A percentile compares a stretch with the other conserved stretches of the same genome.
Evolutionary conservation across 1,140 invertebrate species (phyloP).

Genomic region (Calephelis nemesis): DNA sequence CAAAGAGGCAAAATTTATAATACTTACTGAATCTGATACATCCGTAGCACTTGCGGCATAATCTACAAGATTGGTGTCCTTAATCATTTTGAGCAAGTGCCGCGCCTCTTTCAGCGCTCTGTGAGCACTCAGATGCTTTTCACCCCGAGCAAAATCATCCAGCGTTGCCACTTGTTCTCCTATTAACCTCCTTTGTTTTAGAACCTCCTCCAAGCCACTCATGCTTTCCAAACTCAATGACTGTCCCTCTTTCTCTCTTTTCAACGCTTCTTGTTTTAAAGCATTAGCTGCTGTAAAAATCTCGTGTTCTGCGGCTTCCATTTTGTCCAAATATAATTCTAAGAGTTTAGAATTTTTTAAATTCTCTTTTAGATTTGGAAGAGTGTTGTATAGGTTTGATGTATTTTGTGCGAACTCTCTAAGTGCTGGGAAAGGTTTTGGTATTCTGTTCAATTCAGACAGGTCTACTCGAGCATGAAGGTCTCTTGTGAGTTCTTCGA

Average conservation of each 20-base stretch:
- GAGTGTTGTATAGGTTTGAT: conserved; percentile 39
- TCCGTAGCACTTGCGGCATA: conserved; percentile 68
- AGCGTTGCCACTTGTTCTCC: conserved; percentile 68
- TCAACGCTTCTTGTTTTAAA: conserved; percentile 50
- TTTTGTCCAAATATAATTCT: conserved; percentile 35
- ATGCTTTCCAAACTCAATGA: conserved; percentile 64
- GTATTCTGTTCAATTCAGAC: conserved; percentile 83
- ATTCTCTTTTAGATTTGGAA: conserved; percentile 36
- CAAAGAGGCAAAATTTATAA: conserved; percentile 15
- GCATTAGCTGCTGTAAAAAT: conserved; percentile 50
- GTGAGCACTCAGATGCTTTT: conserved; percentile 80
- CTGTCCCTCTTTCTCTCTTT: conserved; percentile 45
- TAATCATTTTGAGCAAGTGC: conserved; percentile 79
- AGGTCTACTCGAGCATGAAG: conserved; percentile 78
- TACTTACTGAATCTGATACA: conserved; percentile 72
- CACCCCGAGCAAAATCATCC: conserved; percentile 78
- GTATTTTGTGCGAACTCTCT: conserved; percentile 65
- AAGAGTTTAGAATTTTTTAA: conserved; percentile 43
- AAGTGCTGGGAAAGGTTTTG: conserved; percentile 86
- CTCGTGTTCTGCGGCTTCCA: conserved; percentile 51
- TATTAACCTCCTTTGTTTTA: conserved; percentile 48
- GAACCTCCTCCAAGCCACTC: conserved; percentile 60
- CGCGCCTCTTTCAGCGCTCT: conserved; percentile 81
- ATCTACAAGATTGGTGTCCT: conserved; percentile 74
- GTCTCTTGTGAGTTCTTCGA: conserved; percentile 81